Evolutionary conservation across 2,113 vertebrate genomes (phyloP).

Genomic region (Hemichromis elongatus): DNA sequence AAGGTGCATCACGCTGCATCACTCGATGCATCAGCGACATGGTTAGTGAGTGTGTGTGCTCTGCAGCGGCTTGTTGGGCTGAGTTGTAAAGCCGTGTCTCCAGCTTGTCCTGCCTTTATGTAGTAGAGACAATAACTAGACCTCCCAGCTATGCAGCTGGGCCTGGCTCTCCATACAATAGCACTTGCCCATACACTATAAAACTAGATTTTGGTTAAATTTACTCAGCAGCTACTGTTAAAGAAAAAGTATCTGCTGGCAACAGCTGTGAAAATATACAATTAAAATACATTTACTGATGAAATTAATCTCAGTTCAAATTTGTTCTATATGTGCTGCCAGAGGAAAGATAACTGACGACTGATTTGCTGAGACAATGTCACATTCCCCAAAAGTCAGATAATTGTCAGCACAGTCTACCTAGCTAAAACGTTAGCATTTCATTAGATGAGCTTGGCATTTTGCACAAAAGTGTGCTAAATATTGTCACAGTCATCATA

Average conservation of each 20-base stretch:
- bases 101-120: conserved; percentile 75
- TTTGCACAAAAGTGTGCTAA: not conserved
- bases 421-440: not conserved
- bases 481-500: not conserved
- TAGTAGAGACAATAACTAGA: conserved; percentile 81
- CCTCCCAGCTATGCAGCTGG: conserved; percentile 89
- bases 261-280: not conserved
- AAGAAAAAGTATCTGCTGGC: not conserved
- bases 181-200: conserved; percentile 64
- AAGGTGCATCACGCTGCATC: conserved; percentile 67
- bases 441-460: not conserved
- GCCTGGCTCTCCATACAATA: conserved; percentile 74
- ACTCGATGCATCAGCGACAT: conserved; percentile 74
- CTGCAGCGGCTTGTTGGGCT: conserved; percentile 64
- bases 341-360: too few species aligned
- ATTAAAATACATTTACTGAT: not conserved
- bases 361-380: not conserved
- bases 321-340: not conserved
- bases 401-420: not conserved
- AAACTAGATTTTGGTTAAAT: conserved; percentile 26
- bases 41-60: conserved; percentile 59
- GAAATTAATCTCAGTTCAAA: too few species aligned
- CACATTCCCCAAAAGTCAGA: not conserved
- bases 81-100: conserved; percentile 72
- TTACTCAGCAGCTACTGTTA: not conserved